Base-by-base conservation (phyloP, 2,797 vertebrate species). In the Propithecus deckenii region DNA sequence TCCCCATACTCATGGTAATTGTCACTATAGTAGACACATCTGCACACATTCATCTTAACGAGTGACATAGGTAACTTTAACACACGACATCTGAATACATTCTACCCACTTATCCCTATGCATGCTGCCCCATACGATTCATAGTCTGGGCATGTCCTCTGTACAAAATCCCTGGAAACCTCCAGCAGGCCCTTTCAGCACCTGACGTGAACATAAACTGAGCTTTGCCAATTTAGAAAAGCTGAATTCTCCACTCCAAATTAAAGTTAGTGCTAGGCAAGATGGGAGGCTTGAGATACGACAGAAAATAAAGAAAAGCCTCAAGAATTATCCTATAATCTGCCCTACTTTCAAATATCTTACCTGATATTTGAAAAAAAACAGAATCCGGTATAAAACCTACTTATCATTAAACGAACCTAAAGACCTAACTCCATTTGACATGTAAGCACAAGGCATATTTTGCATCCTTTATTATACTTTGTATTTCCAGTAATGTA, bases 191-290 rank as follows among this genome's bases (percentile, higher is more conserved):
- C 23, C 23, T 78, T 85, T 55, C 32, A 17, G 61, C 91, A 74
- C 50, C n/a, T 83, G 52, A 76, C 32, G 17, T 69, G 48, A 95
- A 48, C 38, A 61, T 35, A 78, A 67, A 55, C 52, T 35, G 32
- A 89, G 48, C n/a, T 86, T 79, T 95, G 23, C 43, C 50, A 9
- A 13, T 71, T 95, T 86, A 57, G 48, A 95, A 81, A 88, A 92
- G n/a, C 78, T 79, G 3, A 89, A 79, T 75, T 55, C 23, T 79
- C 23, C 63, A 57, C 18, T 43, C 35, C 43, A 50, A 85, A 90
- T 55, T 32, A 91, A 89, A 80, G 38, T 71, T 61, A 87, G 41
- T 38, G 2, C 25, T 43, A 63, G 22, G 48, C 38, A 7, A 86
- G 43, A 46, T 8, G 35, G 65, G 48, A 65, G 22, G 22, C 18